Base-by-base conservation (phyloP, 2,888 invertebrate species). In the Patella pellucida region DNA sequence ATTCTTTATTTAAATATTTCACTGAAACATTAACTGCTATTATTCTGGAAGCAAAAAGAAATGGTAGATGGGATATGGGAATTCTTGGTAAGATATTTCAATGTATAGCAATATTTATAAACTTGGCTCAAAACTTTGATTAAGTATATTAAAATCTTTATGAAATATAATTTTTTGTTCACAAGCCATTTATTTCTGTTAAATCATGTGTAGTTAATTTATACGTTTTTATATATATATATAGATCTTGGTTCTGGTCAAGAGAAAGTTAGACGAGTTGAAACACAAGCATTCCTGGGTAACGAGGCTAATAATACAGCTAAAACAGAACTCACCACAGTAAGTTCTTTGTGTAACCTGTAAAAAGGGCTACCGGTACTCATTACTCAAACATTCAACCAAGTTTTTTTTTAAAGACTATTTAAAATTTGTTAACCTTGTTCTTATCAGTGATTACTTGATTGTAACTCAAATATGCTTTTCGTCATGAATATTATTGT, bases 1-100 rank as follows among this genome's bases (percentile, higher is more conserved):
- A 99, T 92, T 93, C 96, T 71, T 92, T 99, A 3, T 99, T 99
- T 92, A 95, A 97, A 88, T 99, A 98, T 92, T 99, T 99, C 92
- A 97, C 97, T 0, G 97, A 98, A 88, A 98, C 98, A 0, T 93
- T 99, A 79, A 94, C 95, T 31, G 96, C 97, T 1, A 96, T 99
- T 76, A 95, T 99, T 82, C 94, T 95, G 76, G 96, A 97, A 91
- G 99, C 99, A 79, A 96, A 98, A 89, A 95, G 96, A 85, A 95
- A 95, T 84, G 99, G 99, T 0, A 94, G 97, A 62, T 99, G 97
- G 92, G 99, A 99, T 93, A 94, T 98, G 92, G 97, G 97, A 83
- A 95, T 95, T 87, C 92, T 95, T 81, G 95, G 94, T 94, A 87
- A 81, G 84, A 81, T 15, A 31, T 54, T 71, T 54, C 31, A 5